These are phyloP conservation scores for Indicator maculatus DNA, from an alignment of 2,113 vertebrate genomes.

Conservation along the genomic window DNA sequence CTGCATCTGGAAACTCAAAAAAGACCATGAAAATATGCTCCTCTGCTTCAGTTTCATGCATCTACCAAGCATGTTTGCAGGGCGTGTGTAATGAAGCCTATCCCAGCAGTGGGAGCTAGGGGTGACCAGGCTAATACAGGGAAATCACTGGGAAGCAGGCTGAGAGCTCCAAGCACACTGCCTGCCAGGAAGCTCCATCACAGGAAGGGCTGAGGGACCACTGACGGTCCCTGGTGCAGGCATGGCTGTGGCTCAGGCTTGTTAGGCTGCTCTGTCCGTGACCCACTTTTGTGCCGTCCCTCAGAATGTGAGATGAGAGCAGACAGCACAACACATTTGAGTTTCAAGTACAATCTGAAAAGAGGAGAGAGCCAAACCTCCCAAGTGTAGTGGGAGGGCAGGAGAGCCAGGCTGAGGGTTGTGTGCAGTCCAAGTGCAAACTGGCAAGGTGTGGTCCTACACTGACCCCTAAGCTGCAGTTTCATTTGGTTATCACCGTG, in stretches of 20 bases:
- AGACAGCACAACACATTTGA: background rate
- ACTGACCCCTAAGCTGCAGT: background rate
- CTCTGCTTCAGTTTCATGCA: background rate
- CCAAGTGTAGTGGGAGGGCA: background rate
- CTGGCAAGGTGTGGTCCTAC: fast-evolving
- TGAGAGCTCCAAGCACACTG: background rate
- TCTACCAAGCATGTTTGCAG: background rate
- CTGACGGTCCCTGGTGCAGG: background rate
- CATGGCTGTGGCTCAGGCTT: background rate
- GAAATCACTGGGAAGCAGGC: background rate
- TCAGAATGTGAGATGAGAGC: background rate
- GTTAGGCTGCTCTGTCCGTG: background rate
- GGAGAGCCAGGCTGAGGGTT: background rate
- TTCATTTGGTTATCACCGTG: background rate
- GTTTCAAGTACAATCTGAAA: background rate
- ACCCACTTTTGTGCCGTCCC: background rate
- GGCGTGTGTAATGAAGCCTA: background rate
- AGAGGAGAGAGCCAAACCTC: background rate
- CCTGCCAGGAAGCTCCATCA: background rate
- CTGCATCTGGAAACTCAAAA: background rate
- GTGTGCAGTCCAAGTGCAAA: fast-evolving
- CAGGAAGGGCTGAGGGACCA: background rate
- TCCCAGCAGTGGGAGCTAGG: fast-evolving
- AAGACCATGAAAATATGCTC: background rate
- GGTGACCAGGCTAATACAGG: background rate